A percentile compares a stretch with the other conserved stretches of the same genome.
Evolutionary conservation across 2,797 vertebrate species (phyloP).

Genomic region (Apodemus agrarius): DNA sequence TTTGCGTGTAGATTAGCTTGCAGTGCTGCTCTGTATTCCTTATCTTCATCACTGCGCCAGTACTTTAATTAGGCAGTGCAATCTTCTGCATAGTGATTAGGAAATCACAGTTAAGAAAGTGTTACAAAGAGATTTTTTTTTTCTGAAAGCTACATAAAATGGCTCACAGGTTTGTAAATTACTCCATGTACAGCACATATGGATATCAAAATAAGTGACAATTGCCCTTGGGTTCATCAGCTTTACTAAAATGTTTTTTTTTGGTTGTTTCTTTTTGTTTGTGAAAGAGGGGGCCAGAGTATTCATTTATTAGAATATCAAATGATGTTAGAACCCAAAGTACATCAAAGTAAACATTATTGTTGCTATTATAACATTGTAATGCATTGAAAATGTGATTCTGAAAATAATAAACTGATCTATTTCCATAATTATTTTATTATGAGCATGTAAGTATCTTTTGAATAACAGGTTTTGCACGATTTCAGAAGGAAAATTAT

Average conservation of each 20-base stretch:
- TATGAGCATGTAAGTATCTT: not conserved
- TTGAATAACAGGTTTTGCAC: not conserved
- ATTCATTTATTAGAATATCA: constrained; percentile 7
- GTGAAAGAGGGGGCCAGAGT: not conserved
- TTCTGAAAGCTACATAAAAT: constrained; percentile 85
- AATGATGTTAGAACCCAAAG: constrained; percentile 29
- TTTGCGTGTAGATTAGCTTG: constrained; percentile 88
- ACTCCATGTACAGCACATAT: constrained; percentile 74
- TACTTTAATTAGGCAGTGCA: constrained; percentile 88
- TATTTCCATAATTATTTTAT: not conserved
- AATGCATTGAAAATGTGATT: constrained; percentile 59
- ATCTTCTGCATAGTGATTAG: constrained; percentile 89
- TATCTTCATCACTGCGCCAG: constrained; percentile 89
- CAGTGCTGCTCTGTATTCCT: constrained; percentile 88
- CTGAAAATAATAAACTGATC: not conserved
- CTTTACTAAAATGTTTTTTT: constrained; percentile 60
- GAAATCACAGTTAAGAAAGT: constrained; percentile 87
- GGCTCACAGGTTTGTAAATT: constrained; percentile 84
- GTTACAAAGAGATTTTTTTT: constrained; percentile 83
- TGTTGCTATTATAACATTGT: not conserved
- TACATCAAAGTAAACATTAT: constrained; percentile 51
- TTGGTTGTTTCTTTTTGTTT: no score
- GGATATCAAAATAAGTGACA: constrained; percentile 73
- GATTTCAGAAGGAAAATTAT: not conserved
- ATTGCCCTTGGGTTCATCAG: constrained; percentile 76